Conservation (phyloP, 2,113 vertebrate species). For the Tetraodon nigroviridis region DNA sequence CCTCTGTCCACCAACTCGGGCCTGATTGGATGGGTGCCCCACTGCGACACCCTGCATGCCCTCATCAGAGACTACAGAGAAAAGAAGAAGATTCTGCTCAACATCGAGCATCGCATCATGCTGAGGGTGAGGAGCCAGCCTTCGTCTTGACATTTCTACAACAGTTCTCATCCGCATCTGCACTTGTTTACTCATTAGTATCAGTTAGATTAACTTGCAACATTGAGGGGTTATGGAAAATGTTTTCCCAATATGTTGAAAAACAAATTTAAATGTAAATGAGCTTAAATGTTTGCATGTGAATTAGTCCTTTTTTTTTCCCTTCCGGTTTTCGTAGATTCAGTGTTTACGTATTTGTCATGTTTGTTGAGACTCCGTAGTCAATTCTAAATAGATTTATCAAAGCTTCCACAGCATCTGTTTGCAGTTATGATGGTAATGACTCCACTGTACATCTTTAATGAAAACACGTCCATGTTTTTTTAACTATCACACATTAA, state of each 20-base stretch:
- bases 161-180: too few relatives aligned
- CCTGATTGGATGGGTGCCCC: conserved; percentile 97
- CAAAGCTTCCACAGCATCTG: conserved; percentile 33
- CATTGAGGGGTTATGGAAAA: too few relatives aligned
- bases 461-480: conserved; percentile 28
- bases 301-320: background rate
- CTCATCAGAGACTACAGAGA: conserved; percentile 97
- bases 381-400: conserved; percentile 23
- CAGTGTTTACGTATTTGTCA: conserved; percentile 16
- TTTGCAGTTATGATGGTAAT: conserved; percentile 33
- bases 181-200: too few relatives aligned
- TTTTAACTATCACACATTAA: conserved; percentile 17
- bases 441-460: conserved; percentile 19
- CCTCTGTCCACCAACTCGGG: conserved; percentile 97
- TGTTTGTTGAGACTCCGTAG: background rate
- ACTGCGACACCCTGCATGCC: conserved; percentile 95
- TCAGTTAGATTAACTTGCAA: too few relatives aligned
- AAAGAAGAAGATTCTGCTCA: conserved; percentile 98
- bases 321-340: background rate
- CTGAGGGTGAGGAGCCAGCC: conserved; percentile 77
- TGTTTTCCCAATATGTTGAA: background rate
- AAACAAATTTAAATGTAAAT: conserved; percentile 14
- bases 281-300: background rate
- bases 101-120: conserved; percentile 99
- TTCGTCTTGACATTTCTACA: too few relatives aligned